phyloP scores from a whole-genome alignment of 35 echinoderm and acorn worm genomes.

The Heliocidaris tuberculata region DNA sequence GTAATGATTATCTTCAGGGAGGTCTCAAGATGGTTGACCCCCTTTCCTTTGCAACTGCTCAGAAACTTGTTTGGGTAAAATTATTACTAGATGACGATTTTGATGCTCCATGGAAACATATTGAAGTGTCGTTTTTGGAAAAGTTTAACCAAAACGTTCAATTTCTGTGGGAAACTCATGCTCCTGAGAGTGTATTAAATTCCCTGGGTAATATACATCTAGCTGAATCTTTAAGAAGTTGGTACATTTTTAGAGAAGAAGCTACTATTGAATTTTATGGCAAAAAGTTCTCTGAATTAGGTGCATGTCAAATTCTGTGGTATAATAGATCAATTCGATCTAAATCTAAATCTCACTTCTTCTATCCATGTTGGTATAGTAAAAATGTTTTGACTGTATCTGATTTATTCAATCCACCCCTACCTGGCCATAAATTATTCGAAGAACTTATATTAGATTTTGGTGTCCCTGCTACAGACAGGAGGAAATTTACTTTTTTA shows the following conservation, averaged over 20 bases:
- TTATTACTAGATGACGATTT: constrained; percentile 14
- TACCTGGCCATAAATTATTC: neutral
- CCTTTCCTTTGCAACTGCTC: constrained; percentile 28
- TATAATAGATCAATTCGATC: constrained; percentile 28
- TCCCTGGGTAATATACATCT: neutral
- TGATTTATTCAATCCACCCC: constrained; percentile 19
- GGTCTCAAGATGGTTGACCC: constrained; percentile 34
- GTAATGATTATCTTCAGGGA: neutral
- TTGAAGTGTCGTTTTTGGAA: constrained; percentile 17
- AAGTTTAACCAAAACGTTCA: neutral
- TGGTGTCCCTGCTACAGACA: constrained; percentile 18
- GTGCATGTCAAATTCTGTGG: constrained; percentile 27
- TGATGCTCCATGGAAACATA: constrained; percentile 5
- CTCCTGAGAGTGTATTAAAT: constrained; percentile 44
- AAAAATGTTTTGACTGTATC: neutral
- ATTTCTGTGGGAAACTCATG: constrained; percentile 26
- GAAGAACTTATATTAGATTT: constrained; percentile 9
- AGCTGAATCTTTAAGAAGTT: constrained; percentile 32
- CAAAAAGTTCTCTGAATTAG: neutral
- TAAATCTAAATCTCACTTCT: neutral
- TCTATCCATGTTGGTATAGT: neutral
- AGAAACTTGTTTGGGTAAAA: constrained; percentile 41
- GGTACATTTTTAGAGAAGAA: neutral
- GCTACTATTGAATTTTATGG: constrained; percentile 12
- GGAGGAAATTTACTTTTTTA: neutral